Base-by-base conservation (phyloP, 2,888 invertebrate species). In the Sarcophaga variegata region DNA sequence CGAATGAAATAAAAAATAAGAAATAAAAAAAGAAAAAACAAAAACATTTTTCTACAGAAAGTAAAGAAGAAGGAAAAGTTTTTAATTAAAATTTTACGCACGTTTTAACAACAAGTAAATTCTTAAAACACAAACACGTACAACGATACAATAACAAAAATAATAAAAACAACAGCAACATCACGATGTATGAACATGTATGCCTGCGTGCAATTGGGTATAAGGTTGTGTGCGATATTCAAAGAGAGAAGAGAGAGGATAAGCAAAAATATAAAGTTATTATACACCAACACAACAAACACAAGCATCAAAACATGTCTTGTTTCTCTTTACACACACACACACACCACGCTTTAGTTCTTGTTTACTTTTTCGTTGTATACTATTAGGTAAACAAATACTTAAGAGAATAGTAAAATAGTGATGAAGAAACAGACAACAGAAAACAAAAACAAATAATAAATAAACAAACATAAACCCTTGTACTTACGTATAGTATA, bases 51-150 rank as follows among this genome's bases (percentile, higher is more conserved):
- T 25, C 72, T 64, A 45, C 45, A 25, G 77, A 63, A 67, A 62
- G 17, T 76, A 47, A 75, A 83, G 83, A 70, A 79, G 77, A 70
- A 79, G 77, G 83, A 77, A 86, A 86, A 86, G 72, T 86, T 86
- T 86, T 86, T 86, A 86, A 86, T 86, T 86, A 86, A 86, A 86
- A 86, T 86, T 86, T 86, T 86, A 86, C 83, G 86, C 86, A 86
- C 86, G 83, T 86, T 86, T 86, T 83, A 86, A 83, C 86, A 86
- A 83, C 83, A 83, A 86, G 74, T 83, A 86, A 86, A 83, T 86
- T 83, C 81, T 81, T 81, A 77, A 67, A 82, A 83, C 74, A 86
- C 83, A 81, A 78, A 74, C 83, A 78, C 83, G 74, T 74, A 72
- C 76, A 75, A 80, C 49, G 63, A 27, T 37, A 37, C 37, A 37